Evolutionary conservation across 2,113 vertebrate species (phyloP), one percentile per base, ranked within the genome.

Genomic region (pig (Sus scrofa)): DNA sequence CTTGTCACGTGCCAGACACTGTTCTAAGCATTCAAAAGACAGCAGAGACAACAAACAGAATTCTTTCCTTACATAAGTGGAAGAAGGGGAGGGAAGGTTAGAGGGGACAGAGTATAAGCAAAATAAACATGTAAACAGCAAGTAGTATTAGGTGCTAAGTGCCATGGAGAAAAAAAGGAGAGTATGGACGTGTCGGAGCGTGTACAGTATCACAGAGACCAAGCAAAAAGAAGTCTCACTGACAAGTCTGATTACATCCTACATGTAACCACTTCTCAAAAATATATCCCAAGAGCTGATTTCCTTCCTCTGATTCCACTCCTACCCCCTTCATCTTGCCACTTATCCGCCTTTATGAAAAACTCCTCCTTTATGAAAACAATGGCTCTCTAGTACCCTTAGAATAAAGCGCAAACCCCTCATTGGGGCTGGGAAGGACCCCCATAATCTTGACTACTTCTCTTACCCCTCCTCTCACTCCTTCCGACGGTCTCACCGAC

Each of bases 21-120:
- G 32, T 58, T 78, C 15, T 56, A 78, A 91, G 26, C 12, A 86
- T 37, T 71, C 27, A 79, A 73, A 16, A 83, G 34, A 89, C 3
- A 90, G 82, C 32, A 88, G 85, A 94, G 44, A 95, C 63, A 70
- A 27, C 30, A 82, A 91, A 65, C 15, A 65, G 68, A 73, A 58
- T 5, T 13, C 12, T 87, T 50, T 65, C 37, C 50, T 83, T 73
- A 27, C 7, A 77, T 18, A 3, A 58, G 37, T 10, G 19, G 67
- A 50, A 37, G 50, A 56, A 63, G 39, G 32, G 16, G 34, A 67
- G 11, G 50, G 16, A 58, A 60, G 37, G 14, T 24, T 11, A 73
- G 56, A 30, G 32, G 39, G 32, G 54, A 81, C 1, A 70, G 68
- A 75, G 34, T 15, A 50, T 22, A 79, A 67, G 6, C 19, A 60